Conservation (phyloP, 1,140 invertebrate species). For the Euschistus heros region DNA sequence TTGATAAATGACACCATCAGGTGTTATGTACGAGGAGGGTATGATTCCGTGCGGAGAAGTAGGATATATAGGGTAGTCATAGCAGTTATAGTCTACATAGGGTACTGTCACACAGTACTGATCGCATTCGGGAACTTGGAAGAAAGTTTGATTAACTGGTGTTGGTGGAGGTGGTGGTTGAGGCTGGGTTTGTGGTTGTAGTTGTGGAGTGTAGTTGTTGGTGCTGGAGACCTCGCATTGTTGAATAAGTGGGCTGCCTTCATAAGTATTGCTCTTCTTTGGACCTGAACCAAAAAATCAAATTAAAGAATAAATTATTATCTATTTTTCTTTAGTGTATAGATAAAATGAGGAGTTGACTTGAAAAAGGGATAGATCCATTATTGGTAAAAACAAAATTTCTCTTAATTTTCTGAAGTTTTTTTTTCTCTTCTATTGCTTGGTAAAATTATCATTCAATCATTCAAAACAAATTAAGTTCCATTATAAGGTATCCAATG, state of each 20-base stretch:
- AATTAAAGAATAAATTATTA: background rate
- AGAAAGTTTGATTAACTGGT: background rate
- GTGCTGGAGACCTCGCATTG: slow-evolving; percentile 23
- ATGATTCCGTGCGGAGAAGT: slow-evolving; percentile 1
- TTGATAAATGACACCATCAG: slow-evolving; percentile 20
- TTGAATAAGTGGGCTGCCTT: slow-evolving; percentile 18
- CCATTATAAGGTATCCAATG: too few relatives aligned
- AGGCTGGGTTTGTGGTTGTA: background rate
- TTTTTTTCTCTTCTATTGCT: background rate
- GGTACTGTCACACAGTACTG: background rate
- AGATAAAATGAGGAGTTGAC: background rate
- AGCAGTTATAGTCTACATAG: slow-evolving; percentile 18
- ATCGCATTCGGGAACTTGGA: slow-evolving; percentile 1
- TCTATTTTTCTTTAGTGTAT: background rate
- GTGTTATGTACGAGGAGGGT: slow-evolving; percentile 13
- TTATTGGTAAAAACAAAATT: background rate
- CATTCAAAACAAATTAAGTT: background rate
- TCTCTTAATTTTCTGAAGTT: background rate
- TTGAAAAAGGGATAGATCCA: background rate
- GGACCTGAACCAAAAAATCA: background rate
- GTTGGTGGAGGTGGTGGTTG: slow-evolving; percentile 6
- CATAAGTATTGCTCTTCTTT: background rate
- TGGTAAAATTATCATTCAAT: background rate
- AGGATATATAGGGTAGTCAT: slow-evolving; percentile 9
- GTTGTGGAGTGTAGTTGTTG: background rate